phyloP scores from a whole-genome alignment of 2,888 invertebrate species.

The Agonopterix subpropinquella region DNA sequence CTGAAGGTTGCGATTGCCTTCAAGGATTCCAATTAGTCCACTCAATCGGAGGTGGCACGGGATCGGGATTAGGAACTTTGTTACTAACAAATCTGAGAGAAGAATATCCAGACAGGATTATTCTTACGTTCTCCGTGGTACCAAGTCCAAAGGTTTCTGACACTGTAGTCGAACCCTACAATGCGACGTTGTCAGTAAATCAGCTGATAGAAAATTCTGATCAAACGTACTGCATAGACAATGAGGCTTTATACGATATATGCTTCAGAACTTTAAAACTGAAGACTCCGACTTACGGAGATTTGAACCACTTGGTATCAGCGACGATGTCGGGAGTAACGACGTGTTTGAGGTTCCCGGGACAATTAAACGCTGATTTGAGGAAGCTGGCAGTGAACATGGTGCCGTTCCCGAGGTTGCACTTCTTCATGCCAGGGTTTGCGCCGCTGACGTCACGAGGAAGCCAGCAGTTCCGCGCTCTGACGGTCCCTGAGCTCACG shows the following conservation, averaged over 20 bases:
- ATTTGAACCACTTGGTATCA: constrained; percentile 76
- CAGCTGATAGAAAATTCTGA: constrained; percentile 82
- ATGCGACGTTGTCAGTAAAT: constrained; percentile 79
- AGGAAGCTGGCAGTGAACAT: constrained; percentile 61
- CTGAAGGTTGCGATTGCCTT: constrained; percentile 81
- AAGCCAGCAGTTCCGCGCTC: constrained; percentile 87
- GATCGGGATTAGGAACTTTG: constrained; percentile 83
- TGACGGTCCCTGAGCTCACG: constrained; percentile 92
- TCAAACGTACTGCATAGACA: constrained; percentile 81
- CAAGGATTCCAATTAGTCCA: constrained; percentile 79
- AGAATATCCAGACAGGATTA: constrained; percentile 83
- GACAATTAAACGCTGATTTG: constrained; percentile 83
- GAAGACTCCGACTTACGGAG: constrained; percentile 84
- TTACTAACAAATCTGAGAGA: constrained; percentile 80
- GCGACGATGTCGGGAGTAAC: constrained; percentile 60
- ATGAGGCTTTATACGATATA: constrained; percentile 86
- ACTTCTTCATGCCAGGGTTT: constrained; percentile 75
- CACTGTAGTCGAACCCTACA: constrained; percentile 80
- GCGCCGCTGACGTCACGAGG: constrained; percentile 85
- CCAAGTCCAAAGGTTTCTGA: constrained; percentile 86
- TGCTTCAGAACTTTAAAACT: constrained; percentile 84
- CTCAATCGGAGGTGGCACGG: constrained; percentile 84
- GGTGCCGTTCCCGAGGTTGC: constrained; percentile 83
- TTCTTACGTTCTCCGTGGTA: constrained; percentile 80
- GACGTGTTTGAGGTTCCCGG: constrained; percentile 57